Conservation (phyloP, 2,797 vertebrate genomes). For the Brachymystax lenok region DNA sequence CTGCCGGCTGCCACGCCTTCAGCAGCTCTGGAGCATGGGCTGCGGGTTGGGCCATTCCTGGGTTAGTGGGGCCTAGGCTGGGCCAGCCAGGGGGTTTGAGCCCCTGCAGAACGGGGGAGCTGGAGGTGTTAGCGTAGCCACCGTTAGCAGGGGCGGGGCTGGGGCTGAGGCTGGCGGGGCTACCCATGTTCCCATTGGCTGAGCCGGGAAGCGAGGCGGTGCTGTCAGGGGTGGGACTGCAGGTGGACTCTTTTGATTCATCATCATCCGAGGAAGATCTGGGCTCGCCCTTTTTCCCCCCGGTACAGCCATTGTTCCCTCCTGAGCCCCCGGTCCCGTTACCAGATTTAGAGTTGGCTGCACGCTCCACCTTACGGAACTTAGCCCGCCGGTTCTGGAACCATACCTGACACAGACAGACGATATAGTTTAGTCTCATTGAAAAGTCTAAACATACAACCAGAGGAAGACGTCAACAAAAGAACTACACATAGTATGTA, state of each 20-base stretch:
- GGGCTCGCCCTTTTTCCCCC: constrained; percentile 80
- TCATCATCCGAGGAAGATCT: constrained; percentile 92
- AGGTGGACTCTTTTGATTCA: constrained; percentile 94
- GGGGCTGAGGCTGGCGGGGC: constrained; percentile 88
- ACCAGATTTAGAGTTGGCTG: constrained; percentile 85
- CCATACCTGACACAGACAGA: constrained; percentile 81
- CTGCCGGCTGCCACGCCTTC: constrained; percentile 93
- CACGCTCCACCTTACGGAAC: constrained; percentile 77
- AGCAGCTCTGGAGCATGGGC: constrained; percentile 86
- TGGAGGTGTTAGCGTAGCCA: constrained; percentile 74
- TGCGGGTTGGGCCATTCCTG: constrained; percentile 71
- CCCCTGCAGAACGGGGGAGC: constrained; percentile 81
- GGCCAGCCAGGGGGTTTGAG: constrained; percentile 88
- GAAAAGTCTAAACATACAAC: not conserved
- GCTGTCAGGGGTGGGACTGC: constrained; percentile 95
- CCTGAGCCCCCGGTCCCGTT: constrained; percentile 55
- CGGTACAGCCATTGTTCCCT: constrained; percentile 46
- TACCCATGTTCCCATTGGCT: constrained; percentile 78
- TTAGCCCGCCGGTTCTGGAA: constrained; percentile 95
- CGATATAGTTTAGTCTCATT: not conserved
- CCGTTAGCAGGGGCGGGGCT: constrained; percentile 77
- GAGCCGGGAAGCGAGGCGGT: constrained; percentile 89
- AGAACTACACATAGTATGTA: not conserved
- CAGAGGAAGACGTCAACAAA: not conserved
- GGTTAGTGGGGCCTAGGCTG: constrained; percentile 79